A percentile compares a stretch with the other conserved stretches of the same genome.
These are phyloP conservation scores for Oryzias melastigma DNA, from an alignment of 2,113 vertebrate species.

Conservation along the genomic window DNA sequence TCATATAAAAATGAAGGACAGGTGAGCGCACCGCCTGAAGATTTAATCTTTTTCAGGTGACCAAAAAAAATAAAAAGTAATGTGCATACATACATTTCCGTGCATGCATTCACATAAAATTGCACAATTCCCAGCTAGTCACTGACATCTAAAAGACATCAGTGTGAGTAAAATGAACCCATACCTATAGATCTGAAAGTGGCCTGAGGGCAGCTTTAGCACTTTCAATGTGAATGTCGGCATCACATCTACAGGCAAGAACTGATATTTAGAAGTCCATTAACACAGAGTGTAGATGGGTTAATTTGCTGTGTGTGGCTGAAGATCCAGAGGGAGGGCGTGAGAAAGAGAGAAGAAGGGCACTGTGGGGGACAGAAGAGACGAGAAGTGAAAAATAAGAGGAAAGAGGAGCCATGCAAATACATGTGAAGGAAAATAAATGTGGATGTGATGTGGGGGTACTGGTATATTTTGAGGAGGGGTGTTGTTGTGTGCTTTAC, in stretches of 20 bases:
- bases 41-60: too few relatives aligned
- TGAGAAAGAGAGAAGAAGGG: slow-evolving; percentile 6
- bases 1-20: too few relatives aligned
- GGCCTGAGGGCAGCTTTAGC: slow-evolving; percentile 61
- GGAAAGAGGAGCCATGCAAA: slow-evolving; percentile 27
- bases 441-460: slow-evolving; percentile 15
- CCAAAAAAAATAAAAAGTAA: too few relatives aligned
- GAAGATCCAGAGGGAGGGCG: slow-evolving; percentile 30
- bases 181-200: slow-evolving; percentile 37
- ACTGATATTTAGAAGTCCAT: slow-evolving; percentile 77
- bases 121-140: slow-evolving; percentile 21
- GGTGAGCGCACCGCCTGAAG: too few relatives aligned
- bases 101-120: background rate
- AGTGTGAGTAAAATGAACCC: slow-evolving; percentile 42
- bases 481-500: slow-evolving; percentile 51
- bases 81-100: background rate
- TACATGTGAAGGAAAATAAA: slow-evolving; percentile 24
- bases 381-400: background rate
- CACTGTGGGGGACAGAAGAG: slow-evolving; percentile 12
- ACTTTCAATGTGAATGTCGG: slow-evolving; percentile 65
- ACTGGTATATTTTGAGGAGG: slow-evolving; percentile 3
- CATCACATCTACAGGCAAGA: slow-evolving; percentile 62
- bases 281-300: slow-evolving; percentile 66
- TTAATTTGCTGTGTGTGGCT: slow-evolving; percentile 69
- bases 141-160: slow-evolving; percentile 34